Evolutionary conservation across 2,888 invertebrate genomes (phyloP), one percentile per base, ranked within the genome.

Genomic region (Noctua fimbriata): DNA sequence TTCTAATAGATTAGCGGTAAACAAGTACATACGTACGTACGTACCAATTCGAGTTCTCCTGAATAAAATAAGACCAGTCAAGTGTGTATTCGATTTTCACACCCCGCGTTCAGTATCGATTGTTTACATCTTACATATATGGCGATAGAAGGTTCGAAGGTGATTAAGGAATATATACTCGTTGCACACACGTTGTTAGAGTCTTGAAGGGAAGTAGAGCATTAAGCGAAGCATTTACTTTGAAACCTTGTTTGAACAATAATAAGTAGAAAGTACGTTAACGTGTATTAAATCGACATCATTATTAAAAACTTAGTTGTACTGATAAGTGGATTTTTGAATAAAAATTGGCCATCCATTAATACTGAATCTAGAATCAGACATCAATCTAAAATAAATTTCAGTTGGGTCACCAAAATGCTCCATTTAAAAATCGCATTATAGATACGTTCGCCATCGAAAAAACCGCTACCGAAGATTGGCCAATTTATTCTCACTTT

Each of bases 401-500:
- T 49, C 18, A 67, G 14, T 18, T 49, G 49, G 14, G 7, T 41
- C 21, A 65, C 24, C 28, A 71, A 79, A 82, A 69, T 60, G 66
- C 9, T 65, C 72, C 77, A 73, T 78, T 86, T 76, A 79, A 81
- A 88, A 83, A 69, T 69, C 63, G 44, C 70, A 82, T 80, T 79
- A 80, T 32, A 66, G 14, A 71, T 65, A 69, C 81, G 47, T 72
- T 78, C 70, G 41, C 28, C 60, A 44, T 69, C n/a, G 69, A 77
- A 81, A 88, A 86, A 89, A 84, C 67, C 69, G 63, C 83, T 78
- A 69, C 79, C 67, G 36, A 84, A 83, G 80, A 87, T 82, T 87
- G 82, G 84, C 85, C 85, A 88, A 89, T 88, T 87, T 89, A 89
- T 87, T 86, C 76, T 86, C 78, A 85, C 83, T 89, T 88, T 87